These are phyloP conservation scores for Cyrtodaria siliqua DNA, from an alignment of 2,888 invertebrate genomes.

Conservation along the genomic window DNA sequence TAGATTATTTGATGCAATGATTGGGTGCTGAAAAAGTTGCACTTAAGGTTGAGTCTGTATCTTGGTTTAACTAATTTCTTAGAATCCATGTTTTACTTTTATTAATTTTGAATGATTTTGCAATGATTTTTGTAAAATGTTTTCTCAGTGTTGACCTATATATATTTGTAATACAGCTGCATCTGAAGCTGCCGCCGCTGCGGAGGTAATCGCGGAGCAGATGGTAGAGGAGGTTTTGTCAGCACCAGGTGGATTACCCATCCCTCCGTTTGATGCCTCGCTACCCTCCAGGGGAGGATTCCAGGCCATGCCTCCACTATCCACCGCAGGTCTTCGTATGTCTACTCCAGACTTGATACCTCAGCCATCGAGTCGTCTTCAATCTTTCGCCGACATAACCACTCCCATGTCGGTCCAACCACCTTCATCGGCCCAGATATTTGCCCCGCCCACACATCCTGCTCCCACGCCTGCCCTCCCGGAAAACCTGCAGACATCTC, in stretches of 20 bases:
- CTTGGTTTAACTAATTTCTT: too few species aligned
- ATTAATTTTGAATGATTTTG: too few species aligned
- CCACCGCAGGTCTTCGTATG: slow-evolving; percentile 2
- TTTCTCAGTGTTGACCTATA: too few species aligned
- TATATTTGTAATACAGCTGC: too few species aligned
- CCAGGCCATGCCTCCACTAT: slow-evolving; percentile 44
- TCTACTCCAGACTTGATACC: slow-evolving; percentile 18
- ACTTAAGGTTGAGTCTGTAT: too few species aligned
- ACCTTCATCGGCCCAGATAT: slow-evolving; percentile 32
- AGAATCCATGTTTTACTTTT: too few species aligned
- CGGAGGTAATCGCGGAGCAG: slow-evolving; percentile 71
- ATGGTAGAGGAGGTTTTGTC: slow-evolving; percentile 72
- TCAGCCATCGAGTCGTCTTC: neutral
- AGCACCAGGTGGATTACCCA: slow-evolving; percentile 13
- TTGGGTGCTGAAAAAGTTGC: too few species aligned
- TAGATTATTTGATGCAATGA: too few species aligned
- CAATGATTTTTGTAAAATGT: too few species aligned
- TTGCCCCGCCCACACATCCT: slow-evolving; percentile 47
- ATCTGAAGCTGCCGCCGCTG: slow-evolving; percentile 73
- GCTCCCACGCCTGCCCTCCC: slow-evolving; percentile 39
- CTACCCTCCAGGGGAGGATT: slow-evolving; percentile 23
- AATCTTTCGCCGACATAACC: slow-evolving; percentile 1
- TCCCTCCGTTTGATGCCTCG: neutral
- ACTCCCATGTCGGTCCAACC: slow-evolving; percentile 25
- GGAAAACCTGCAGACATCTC: slow-evolving; percentile 13